Evolutionary conservation across 2,113 vertebrate species (phyloP), one percentile per base, ranked within the genome.

Genomic region (Panthera tigris): DNA sequence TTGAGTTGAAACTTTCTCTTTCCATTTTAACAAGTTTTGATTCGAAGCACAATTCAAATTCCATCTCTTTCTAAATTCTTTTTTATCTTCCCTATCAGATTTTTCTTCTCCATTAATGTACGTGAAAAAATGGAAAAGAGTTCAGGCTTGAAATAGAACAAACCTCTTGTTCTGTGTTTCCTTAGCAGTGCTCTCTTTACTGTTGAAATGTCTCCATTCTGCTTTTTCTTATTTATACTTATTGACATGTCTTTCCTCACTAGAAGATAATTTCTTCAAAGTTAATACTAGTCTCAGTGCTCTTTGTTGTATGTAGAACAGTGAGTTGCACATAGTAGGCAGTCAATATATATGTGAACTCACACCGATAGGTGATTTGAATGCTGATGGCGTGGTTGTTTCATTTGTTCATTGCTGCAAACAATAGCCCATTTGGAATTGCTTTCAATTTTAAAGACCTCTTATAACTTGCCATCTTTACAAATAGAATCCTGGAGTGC

Each of bases 401-500:
- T 81, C 33, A 33, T 96, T 27, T 79, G 14, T 79, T 86, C 57
- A 61, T 57, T 85, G 71, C 33, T 96, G 19, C 14, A 95, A 88
- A 92, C 12, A 19, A 12, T 48, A 78, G 48, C 45, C 39, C 29
- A 9, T 45, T 68, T 95, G 13, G 29, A 71, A 88, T 61, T 95
- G 27, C 25, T 66, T 29, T 85, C 52, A 90, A 66, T 69, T 80
- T 55, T 80, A 71, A 96, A 95, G 45, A 68, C 9, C 2, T 61
- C 87, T 90, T 96, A 90, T 90, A 94, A 81, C 74, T 85, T 82
- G 13, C 12, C 55, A 15, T 92, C 19, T 92, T 91, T 78, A 66
- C 82, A 95, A 88, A 63, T 61, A 63, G 8, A 88, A 95, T 90
- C 82, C 7, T 74, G 8, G 57, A 21, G 7, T 61, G 57, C 57